Evolutionary conservation across 2,888 invertebrate species (phyloP), one percentile per base, ranked within the genome.

Genomic region (Cryptosula pallasiana): DNA sequence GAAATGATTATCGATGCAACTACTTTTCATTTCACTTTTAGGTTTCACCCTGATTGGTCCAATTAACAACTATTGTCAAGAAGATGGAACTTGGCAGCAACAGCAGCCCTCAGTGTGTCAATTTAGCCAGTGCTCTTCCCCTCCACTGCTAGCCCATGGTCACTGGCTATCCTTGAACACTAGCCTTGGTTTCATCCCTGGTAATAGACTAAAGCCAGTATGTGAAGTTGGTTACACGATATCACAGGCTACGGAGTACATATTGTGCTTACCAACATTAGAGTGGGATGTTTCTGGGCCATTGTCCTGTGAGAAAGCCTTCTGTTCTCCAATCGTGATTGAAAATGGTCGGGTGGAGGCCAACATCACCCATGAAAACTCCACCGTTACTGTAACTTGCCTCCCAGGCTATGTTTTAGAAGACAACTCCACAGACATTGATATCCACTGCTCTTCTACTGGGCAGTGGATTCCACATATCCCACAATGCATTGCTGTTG

Each of bases 51-150:
- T n/a, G n/a, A n/a, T n/a, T n/a, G 63, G 63, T 20, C 5, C 63
- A 3, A 13, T 32, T 16, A 63, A 25, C 25, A 63, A 63, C 63
- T 63, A 63, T 32, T 63, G 63, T 63, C 63, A 63, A 63, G 63
- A 27, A 25, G 27, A 63, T 32, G 63, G 63, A 5, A 63, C 63
- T 5, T 63, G 63, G 63, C 2, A 25, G 32, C 13, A 32, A 29
- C 13, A 27, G 2, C 3, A 27, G 27, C 25, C 13, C 32, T 9
- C 32, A 29, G 32, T 5, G 2, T 63, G 63, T 34, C 25, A 27
- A n/a, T 16, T n/a, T 27, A 27, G 32, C 3, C 25, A 27, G 13
- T 63, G 63, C 27, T 27, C 63, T 63, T 32, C 32, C 29, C 63
- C 63, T 13, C 9, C 27, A 13, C 3, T 13, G 5, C 13, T 63